A percentile compares a stretch with the other conserved stretches of the same genome.
phyloP scores from a whole-genome alignment of 2,888 invertebrate genomes.

The Platycnemis pennipes region DNA sequence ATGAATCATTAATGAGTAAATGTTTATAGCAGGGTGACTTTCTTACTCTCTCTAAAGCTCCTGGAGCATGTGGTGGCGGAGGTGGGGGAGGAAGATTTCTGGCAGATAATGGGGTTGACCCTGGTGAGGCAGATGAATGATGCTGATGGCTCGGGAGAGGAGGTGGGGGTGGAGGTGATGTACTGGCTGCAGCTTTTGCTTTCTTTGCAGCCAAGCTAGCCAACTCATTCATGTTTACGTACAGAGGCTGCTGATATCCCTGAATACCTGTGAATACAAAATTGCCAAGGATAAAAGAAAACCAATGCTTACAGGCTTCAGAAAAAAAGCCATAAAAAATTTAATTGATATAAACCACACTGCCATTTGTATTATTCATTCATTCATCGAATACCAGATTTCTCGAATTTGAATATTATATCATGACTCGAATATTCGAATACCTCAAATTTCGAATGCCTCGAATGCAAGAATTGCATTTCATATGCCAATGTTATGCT shows the following conservation, averaged over 20 bases:
- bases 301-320: no score
- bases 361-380: no score
- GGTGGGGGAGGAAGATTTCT: slow-evolving; percentile 49
- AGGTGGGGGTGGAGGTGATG: slow-evolving; percentile 81
- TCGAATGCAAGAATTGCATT: no score
- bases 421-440: no score
- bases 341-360: no score
- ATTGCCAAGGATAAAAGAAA: no score
- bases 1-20: no score
- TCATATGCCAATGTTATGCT: no score
- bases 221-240: slow-evolving; percentile 95
- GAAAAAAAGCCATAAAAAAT: no score
- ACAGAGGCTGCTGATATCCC: slow-evolving; percentile 82
- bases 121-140: slow-evolving; percentile 75
- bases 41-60: slow-evolving; percentile 47
- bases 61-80: slow-evolving; percentile 42
- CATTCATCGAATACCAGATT: no score
- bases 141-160: slow-evolving; percentile 76
- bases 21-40: not conserved
- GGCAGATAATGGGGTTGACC: not conserved
- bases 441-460: no score
- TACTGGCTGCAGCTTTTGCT: slow-evolving; percentile 80
- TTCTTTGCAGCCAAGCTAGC: slow-evolving; percentile 90
- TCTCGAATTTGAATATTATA: no score
- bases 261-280: slow-evolving; percentile 22